Base-by-base conservation (phyloP, 2,797 vertebrate genomes). In the Champsocephalus gunnari region DNA sequence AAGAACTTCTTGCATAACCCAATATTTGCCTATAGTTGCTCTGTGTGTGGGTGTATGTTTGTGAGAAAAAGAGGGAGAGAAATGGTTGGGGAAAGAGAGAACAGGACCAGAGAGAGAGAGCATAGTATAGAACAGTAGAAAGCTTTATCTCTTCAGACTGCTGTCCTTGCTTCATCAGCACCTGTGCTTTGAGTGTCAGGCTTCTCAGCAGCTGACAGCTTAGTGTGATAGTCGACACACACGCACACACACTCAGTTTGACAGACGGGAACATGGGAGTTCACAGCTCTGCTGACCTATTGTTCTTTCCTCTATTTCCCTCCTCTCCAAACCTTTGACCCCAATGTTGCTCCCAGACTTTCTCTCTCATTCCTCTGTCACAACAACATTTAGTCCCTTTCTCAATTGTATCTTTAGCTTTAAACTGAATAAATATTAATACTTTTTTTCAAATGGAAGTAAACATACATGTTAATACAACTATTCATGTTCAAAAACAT, bases 121-220 rank as follows among this genome's bases (percentile, higher is more conserved):
- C 21, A 34, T 6, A 34, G 34, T 21, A 21, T 21, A 21, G 21
- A 21, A 21, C 21, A 21, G 21, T 21, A 21, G 21, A 21, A 21
- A 2, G 21, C 24, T 2, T 24, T 24, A 24, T 50, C 24, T 79
- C 49, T 66, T 75, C 19, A 14, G 41, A 62, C 4, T 16, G 47
- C 70, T 83, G 71, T 32, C 78, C 58, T 62, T 57, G 78, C 56
- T 78, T 84, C 56, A 77, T 71, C n/a, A 11, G 71, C 81, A 83
- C 83, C 49, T 82, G 65, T 21, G 65, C 69, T 87, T 79, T n/a
- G 12, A 81, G 69, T 77, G 79, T 55, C 67, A 72, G 74, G 28
- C 66, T 41, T 77, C 85, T 50, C 76, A 82, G 66, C 84, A 84
- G 77, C 80, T 82, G 82, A 85, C 80, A 75, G 61, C 71, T 71